Evolutionary conservation across 2,888 invertebrate species (phyloP).

Genomic region (Smittia sp.): DNA sequence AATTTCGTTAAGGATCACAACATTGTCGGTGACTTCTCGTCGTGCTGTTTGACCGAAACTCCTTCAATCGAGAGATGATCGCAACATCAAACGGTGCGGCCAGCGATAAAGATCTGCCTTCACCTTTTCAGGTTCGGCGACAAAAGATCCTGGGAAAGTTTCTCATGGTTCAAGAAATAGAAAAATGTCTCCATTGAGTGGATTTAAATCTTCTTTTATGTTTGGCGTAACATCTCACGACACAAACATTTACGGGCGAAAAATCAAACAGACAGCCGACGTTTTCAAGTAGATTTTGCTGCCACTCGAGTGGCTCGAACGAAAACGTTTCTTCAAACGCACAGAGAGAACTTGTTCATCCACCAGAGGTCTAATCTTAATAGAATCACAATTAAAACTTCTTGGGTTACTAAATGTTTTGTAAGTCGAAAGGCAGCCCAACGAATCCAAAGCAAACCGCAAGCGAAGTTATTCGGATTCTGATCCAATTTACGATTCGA

Average conservation of each 20-base stretch:
- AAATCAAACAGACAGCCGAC: constrained; percentile 31
- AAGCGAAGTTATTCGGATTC: constrained; percentile 4
- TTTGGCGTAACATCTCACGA: constrained; percentile 19
- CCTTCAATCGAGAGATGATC: neutral
- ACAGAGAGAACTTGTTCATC: constrained; percentile 32
- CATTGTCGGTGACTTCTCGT: neutral
- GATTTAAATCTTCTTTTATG: constrained; percentile 6
- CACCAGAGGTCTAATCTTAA: constrained; percentile 20
- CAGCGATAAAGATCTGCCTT: neutral
- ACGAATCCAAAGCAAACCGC: neutral
- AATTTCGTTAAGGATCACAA: neutral
- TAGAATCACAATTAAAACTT: constrained; percentile 33
- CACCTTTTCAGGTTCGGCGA: neutral
- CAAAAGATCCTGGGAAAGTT: constrained; percentile 16
- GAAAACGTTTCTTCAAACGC: neutral
- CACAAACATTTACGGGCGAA: constrained; percentile 10
- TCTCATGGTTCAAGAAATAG: constrained; percentile 16
- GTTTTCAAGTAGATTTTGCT: constrained; percentile 16
- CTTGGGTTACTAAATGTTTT: too few relatives aligned
- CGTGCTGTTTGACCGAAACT: constrained; percentile 1
- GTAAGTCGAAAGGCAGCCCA: neutral
- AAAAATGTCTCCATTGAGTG: constrained; percentile 39
- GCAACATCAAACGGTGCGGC: neutral
- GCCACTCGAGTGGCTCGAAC: constrained; percentile 14
- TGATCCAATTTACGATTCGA: constrained; percentile 9